Conservation (phyloP, 1,140 invertebrate genomes). For the Eurytemora carolleeae region DNA sequence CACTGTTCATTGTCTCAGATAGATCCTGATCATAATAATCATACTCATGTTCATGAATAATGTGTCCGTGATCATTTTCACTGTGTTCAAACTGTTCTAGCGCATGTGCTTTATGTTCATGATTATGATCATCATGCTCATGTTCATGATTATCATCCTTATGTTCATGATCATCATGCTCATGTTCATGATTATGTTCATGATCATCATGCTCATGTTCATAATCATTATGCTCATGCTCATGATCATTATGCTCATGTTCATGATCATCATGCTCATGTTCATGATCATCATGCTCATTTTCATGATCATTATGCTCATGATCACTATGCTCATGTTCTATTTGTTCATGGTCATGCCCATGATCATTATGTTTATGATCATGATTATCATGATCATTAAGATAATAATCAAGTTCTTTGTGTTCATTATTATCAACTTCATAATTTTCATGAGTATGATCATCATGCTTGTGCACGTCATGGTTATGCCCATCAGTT, state of each 20-base stretch:
- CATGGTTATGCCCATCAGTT: neutral
- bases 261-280: too few species aligned
- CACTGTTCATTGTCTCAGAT: too few species aligned
- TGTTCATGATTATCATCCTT: too few species aligned
- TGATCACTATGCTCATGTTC: neutral
- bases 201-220: too few species aligned
- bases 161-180: too few species aligned
- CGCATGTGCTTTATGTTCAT: neutral
- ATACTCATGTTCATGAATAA: neutral
- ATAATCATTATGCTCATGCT: too few species aligned
- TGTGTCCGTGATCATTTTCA: neutral
- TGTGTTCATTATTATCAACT: neutral
- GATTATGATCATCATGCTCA: too few species aligned
- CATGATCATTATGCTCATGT: too few species aligned
- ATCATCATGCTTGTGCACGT: neutral
- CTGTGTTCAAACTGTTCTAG: conserved; percentile 1
- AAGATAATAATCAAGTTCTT: neutral
- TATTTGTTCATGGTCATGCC: neutral
- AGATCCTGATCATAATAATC: neutral
- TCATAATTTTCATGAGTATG: neutral
- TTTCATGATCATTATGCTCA: too few species aligned
- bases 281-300: too few species aligned
- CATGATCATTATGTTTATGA: neutral
- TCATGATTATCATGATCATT: neutral
- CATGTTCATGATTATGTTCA: too few species aligned